A percentile compares a stretch with the other conserved stretches of the same genome.
phyloP scores from a whole-genome alignment of 2,113 vertebrate species.

The Dicrurus megarhynchus region DNA sequence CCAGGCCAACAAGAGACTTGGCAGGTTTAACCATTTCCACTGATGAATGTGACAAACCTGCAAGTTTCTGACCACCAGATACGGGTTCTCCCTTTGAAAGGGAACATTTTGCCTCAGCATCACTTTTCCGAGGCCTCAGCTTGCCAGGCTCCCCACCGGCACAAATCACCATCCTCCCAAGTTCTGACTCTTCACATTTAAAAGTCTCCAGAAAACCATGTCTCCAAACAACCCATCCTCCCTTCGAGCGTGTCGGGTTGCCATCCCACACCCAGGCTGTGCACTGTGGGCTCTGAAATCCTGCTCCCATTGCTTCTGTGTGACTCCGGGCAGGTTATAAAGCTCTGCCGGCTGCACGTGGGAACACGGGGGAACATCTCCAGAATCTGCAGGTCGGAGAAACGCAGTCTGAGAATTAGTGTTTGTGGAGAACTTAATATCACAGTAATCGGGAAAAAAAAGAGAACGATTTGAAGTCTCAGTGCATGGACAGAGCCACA shows the following conservation, averaged over 20 bases:
- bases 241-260: fast-evolving
- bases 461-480: neutral
- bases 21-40: neutral
- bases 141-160: neutral
- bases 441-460: fast-evolving
- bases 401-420: fast-evolving
- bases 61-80: neutral
- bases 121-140: neutral
- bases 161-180: neutral
- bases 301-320: fast-evolving
- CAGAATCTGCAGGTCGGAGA: fast-evolving
- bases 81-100: neutral
- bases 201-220: fast-evolving
- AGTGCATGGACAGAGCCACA: neutral
- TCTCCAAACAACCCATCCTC: neutral
- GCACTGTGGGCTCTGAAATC: fast-evolving
- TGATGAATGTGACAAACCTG: neutral
- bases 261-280: neutral
- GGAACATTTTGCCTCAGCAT: neutral
- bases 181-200: neutral
- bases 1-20: neutral
- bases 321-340: fast-evolving
- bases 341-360: fast-evolving
- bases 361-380: fast-evolving
- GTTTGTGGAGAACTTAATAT: neutral